Percentiles rank a stretch among this genome's conserved stretches.
Conservation (phyloP, 2,888 invertebrate species). For the Diarsia mendica region DNA sequence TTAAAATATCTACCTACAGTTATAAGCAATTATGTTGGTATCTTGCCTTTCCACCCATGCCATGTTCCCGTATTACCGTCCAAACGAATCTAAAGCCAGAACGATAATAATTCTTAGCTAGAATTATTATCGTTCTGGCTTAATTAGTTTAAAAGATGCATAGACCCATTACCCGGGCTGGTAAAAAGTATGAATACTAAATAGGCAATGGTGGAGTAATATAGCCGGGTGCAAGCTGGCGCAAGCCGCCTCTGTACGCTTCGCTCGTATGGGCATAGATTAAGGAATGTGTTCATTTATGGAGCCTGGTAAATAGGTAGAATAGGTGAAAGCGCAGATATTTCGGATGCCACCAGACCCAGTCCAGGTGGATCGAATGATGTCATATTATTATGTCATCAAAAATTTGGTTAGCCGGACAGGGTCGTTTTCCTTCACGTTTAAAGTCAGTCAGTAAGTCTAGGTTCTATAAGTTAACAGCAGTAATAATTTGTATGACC, state of each 20-base stretch:
- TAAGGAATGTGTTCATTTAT: constrained; percentile 8
- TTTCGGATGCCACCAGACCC: too few relatives aligned
- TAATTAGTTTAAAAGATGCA: constrained; percentile 38
- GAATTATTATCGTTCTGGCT: too few relatives aligned
- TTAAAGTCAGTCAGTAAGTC: too few relatives aligned
- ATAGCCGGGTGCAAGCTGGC: constrained; percentile 59
- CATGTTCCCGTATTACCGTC: background rate
- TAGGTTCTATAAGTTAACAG: too few relatives aligned
- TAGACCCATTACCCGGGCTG: constrained; percentile 6
- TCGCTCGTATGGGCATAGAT: constrained; percentile 45
- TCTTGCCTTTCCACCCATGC: background rate
- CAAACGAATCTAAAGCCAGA: background rate
- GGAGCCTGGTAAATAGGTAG: constrained; percentile 17
- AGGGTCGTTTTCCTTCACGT: too few relatives aligned
- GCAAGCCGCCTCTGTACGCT: constrained; percentile 48
- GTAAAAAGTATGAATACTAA: constrained; percentile 56
- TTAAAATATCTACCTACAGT: background rate
- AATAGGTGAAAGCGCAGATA: background rate
- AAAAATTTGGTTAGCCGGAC: too few relatives aligned
- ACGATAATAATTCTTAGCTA: background rate
- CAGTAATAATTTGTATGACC: too few relatives aligned
- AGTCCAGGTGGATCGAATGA: too few relatives aligned
- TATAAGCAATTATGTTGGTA: background rate
- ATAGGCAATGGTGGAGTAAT: constrained; percentile 46
- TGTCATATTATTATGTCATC: too few relatives aligned